phyloP scores from a whole-genome alignment of 2,113 vertebrate genomes.

The Platycercus adscitus region DNA sequence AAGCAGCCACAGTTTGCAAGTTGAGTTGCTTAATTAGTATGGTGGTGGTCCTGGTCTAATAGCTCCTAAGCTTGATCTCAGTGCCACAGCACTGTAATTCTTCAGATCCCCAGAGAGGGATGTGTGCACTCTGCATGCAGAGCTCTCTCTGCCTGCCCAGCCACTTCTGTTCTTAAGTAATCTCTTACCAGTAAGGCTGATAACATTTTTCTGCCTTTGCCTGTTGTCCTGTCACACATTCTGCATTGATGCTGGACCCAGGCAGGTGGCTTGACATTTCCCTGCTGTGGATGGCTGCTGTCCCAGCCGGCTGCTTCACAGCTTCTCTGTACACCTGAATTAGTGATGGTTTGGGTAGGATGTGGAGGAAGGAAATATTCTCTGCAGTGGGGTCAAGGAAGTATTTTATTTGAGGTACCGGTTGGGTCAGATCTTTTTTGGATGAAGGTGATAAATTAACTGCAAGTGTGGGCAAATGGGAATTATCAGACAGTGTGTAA shows the following conservation, averaged over 20 bases:
- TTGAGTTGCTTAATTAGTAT: background rate
- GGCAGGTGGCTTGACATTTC: background rate
- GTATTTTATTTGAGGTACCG: background rate
- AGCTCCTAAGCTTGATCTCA: background rate
- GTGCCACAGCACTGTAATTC: accelerated
- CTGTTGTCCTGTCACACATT: background rate
- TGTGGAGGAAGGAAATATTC: background rate
- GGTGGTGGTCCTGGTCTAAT: background rate
- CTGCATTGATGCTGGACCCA: background rate
- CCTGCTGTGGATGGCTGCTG: background rate
- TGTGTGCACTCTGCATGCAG: background rate
- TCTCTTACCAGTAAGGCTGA: background rate
- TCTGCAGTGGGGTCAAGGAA: background rate
- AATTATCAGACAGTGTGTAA: background rate
- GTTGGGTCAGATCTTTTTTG: background rate
- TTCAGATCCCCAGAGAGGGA: background rate
- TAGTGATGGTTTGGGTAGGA: background rate
- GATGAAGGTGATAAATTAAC: background rate
- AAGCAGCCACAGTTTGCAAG: background rate
- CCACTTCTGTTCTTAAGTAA: background rate
- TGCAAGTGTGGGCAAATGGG: background rate
- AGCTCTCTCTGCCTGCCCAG: background rate
- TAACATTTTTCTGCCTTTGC: background rate
- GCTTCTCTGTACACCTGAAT: background rate
- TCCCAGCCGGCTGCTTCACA: background rate